These are phyloP conservation scores for Spinus pinus DNA, from an alignment of 2,797 vertebrate genomes.

Conservation along the genomic window DNA sequence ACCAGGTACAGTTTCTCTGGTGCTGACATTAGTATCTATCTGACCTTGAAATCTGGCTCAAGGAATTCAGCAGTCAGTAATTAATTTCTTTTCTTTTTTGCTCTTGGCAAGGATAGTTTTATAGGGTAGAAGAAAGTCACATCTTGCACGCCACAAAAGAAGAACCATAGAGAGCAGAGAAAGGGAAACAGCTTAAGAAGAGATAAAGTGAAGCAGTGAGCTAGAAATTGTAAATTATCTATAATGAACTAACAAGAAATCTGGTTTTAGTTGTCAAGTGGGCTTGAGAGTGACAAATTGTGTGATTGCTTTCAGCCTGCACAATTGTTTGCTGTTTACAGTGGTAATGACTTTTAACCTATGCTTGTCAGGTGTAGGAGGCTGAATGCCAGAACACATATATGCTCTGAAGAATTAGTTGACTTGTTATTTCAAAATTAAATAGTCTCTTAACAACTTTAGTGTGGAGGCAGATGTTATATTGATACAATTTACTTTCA, in stretches of 20 bases:
- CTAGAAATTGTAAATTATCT: not conserved
- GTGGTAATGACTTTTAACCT: conserved; percentile 29
- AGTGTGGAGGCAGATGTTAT: not conserved
- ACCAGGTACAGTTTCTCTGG: not conserved
- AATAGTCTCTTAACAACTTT: conserved; percentile 12
- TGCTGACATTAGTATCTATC: not conserved
- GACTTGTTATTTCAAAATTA: conserved; percentile 18
- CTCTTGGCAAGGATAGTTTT: not conserved
- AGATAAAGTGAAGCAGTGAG: not conserved
- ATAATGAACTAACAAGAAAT: not conserved
- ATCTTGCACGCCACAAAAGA: not conserved
- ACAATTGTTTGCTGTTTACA: conserved; percentile 18
- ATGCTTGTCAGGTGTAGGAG: conserved; percentile 42
- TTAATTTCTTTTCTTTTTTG: not conserved
- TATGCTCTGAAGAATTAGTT: not conserved
- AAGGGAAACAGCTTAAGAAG: not conserved
- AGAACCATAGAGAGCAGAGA: not conserved
- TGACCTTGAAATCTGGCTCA: not conserved
- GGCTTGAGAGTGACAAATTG: conserved; percentile 36
- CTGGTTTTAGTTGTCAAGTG: not conserved
- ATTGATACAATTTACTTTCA: not conserved
- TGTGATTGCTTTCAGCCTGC: conserved; percentile 2
- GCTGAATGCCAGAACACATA: not conserved
- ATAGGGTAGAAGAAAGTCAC: not conserved
- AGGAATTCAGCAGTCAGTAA: not conserved